Conservation (phyloP, 2,113 vertebrate species). For the Psettodes erumei region DNA sequence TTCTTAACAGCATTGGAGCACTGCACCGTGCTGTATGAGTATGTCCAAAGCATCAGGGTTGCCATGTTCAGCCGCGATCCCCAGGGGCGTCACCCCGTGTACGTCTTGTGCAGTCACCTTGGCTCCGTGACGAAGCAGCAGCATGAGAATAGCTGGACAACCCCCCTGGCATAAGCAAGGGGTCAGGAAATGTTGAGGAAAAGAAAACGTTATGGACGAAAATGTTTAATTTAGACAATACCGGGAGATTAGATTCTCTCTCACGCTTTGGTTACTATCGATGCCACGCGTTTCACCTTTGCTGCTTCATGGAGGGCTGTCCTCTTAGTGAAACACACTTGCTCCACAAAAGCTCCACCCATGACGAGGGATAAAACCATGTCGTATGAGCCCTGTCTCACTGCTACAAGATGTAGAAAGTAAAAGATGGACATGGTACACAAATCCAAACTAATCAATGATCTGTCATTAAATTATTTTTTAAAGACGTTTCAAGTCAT, state of each 20-base stretch:
- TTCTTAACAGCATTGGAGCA: neutral
- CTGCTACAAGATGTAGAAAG: conserved; percentile 74
- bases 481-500: neutral
- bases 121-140: conserved; percentile 86
- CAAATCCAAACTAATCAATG: neutral
- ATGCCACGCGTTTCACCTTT: conserved; percentile 67
- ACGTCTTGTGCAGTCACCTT: conserved; percentile 78
- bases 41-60: conserved; percentile 86
- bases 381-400: conserved; percentile 84
- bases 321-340: conserved; percentile 86
- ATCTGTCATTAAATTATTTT: neutral
- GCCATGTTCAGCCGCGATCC: conserved; percentile 85
- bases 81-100: conserved; percentile 88
- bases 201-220: neutral
- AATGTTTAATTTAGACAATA: neutral
- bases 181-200: neutral
- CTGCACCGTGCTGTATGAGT: conserved; percentile 86
- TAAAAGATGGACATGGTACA: neutral
- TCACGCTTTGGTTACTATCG: too few species aligned
- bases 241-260: too few species aligned
- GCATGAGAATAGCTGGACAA: conserved; percentile 80
- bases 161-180: conserved; percentile 69
- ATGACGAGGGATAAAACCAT: conserved; percentile 84
- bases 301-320: conserved; percentile 89
- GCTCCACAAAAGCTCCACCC: conserved; percentile 84